Base-by-base conservation (phyloP, 2,113 vertebrate genomes). In the Erpornis zantholeuca region DNA sequence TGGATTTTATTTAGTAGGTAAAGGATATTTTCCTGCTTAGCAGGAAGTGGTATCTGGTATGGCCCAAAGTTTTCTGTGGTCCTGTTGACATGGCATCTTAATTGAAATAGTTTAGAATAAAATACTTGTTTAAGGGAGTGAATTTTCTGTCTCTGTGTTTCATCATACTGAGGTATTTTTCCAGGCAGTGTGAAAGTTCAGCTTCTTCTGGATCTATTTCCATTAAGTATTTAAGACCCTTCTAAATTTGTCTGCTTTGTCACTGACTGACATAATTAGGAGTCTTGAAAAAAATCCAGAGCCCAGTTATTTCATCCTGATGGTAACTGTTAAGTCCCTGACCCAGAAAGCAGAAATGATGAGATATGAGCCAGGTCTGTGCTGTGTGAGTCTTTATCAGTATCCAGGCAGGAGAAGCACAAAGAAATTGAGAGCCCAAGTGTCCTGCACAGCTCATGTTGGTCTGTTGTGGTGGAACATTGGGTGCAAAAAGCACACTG, bases 401-500 rank as follows among this genome's bases (percentile, higher is more conserved):
- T 10, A 42, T 44, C 23, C 27, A 31, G 40, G 3, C 35, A n/a
- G 60, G 29, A 66, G 57, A 50, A 60, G 15, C 3, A 3, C 21
- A 18, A 21, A 23, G 50, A 35, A 50, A 12, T 7, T 2, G 27
- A 33, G 61, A 79, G 19, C 13, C 42, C 15, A 5, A 2, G 17
- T 7, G 12, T 57, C n/a, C 33, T n/a, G 54, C 24, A 14, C 13
- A 7, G 4, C 7, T 23, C 0, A 2, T 25, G 19, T 53, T 61
- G 27, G 12, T 8, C 36, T 52, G 31, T 1, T 3, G 3, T 15
- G 36, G 33, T 33, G 15, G 12, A 77, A 44, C 33, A 49, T 21
- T 2, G 12, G 42, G 45, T 76, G 5, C 16, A 12, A 7, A 36
- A 17, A 3, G 5, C 6, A 0, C 1, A 1, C 42, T 54, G 57